phyloP scores from a whole-genome alignment of 1,140 invertebrate genomes.

The Leptonema lineaticorne region DNA sequence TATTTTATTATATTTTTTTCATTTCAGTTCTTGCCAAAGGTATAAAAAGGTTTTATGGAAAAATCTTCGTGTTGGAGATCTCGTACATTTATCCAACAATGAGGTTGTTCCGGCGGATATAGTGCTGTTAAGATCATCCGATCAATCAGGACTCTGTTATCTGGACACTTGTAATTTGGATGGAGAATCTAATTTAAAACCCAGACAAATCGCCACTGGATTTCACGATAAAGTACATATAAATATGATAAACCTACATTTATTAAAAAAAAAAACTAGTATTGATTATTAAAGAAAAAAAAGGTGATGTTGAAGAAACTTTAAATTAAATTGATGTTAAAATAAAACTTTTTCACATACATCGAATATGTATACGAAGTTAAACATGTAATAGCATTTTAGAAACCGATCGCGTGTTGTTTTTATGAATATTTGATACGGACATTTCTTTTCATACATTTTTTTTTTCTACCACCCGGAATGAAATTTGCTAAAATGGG shows the following conservation, averaged over 20 bases:
- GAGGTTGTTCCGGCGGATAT: conserved; percentile 96
- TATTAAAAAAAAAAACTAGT: no score
- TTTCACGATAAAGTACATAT: conserved; percentile 65
- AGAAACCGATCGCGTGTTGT: conserved; percentile 5
- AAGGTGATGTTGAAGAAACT: no score
- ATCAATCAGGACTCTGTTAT: conserved; percentile 93
- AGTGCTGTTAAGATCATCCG: conserved; percentile 84
- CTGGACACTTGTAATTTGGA: conserved; percentile 98
- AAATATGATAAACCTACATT: no score
- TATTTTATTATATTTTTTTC: background rate
- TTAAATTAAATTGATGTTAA: no score
- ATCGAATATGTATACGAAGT: no score
- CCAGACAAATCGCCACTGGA: conserved; percentile 80
- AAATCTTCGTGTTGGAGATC: conserved; percentile 88
- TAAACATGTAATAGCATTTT: no score
- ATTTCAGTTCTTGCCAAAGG: conserved; percentile 73
- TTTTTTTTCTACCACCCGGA: no score
- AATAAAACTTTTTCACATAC: no score
- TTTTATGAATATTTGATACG: conserved; percentile 1
- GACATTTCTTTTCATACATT: no score
- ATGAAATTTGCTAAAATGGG: no score
- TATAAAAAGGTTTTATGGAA: conserved; percentile 90
- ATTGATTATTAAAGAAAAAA: no score
- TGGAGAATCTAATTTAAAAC: conserved; percentile 99
- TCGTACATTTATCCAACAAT: conserved; percentile 95